These are phyloP conservation scores for Ictalurus punctatus DNA, from an alignment of 2,113 vertebrate genomes.

Conservation along the genomic window DNA sequence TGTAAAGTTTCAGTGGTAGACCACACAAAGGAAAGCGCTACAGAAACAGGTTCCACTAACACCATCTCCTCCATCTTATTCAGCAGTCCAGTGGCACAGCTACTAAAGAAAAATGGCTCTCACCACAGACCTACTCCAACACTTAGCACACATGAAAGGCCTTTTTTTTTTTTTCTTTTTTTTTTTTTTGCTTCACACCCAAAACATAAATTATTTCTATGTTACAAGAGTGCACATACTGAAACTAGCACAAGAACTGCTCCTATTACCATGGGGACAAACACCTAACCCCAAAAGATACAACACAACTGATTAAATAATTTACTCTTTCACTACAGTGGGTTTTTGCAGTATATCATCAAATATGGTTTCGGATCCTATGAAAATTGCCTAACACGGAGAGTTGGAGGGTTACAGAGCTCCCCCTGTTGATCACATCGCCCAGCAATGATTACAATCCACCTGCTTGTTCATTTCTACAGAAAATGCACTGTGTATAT, in stretches of 20 bases:
- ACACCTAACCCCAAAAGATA: not conserved
- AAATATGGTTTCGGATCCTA: slow-evolving; percentile 19
- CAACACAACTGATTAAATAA: not conserved
- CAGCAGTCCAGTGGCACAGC: not conserved
- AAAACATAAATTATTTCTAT: slow-evolving; percentile 8
- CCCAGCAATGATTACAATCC: slow-evolving; percentile 8
- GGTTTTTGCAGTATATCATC: slow-evolving; percentile 10
- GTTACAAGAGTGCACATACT: not conserved
- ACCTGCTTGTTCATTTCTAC: not conserved
- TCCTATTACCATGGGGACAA: not conserved
- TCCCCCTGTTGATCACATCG: slow-evolving; percentile 58
- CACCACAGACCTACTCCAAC: not conserved
- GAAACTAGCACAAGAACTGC: not conserved
- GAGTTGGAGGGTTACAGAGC: slow-evolving; percentile 58
- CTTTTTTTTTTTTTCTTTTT: not conserved
- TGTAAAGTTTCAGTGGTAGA: slow-evolving; percentile 36
- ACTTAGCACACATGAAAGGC: not conserved
- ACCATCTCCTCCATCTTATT: not conserved
- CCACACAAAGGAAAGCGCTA: slow-evolving; percentile 21
- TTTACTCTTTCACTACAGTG: slow-evolving; percentile 26
- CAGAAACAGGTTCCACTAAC: slow-evolving; percentile 32
- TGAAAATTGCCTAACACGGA: slow-evolving; percentile 30
- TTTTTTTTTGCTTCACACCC: slow-evolving; percentile 2
- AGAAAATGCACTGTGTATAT: not conserved
- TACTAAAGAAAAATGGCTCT: not conserved